Conservation (phyloP, 2,113 vertebrate genomes). For the Barnardius zonarius region DNA sequence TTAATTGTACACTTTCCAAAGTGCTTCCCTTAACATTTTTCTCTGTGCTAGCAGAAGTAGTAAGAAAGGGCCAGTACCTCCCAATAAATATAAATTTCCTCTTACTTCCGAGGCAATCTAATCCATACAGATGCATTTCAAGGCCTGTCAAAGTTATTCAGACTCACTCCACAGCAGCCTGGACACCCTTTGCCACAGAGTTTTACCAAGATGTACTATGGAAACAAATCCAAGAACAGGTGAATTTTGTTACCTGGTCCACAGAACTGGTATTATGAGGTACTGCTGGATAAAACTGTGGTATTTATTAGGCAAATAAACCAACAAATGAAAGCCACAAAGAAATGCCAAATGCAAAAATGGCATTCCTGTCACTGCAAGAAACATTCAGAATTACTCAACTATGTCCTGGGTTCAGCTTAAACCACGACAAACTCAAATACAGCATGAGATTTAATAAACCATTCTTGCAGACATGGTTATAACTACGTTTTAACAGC, state of each 20-base stretch:
- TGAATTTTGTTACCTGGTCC: neutral
- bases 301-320: slow-evolving; percentile 23
- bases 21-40: slow-evolving; percentile 50
- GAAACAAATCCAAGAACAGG: neutral
- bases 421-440: neutral
- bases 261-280: neutral
- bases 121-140: slow-evolving; percentile 52
- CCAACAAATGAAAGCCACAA: neutral
- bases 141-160: slow-evolving; percentile 43
- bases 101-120: slow-evolving; percentile 14
- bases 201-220: neutral
- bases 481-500: slow-evolving; percentile 21
- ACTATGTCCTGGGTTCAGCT: neutral
- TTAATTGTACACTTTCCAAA: slow-evolving; percentile 41
- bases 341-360: neutral
- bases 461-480: neutral
- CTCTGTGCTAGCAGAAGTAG: neutral
- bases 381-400: neutral
- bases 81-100: slow-evolving; percentile 42
- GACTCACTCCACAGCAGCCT: neutral
- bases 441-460: slow-evolving; percentile 19
- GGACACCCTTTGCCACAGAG: neutral
- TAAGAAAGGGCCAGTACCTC: slow-evolving; percentile 34
- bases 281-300: neutral
- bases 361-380: neutral